Base-by-base conservation (phyloP, 1,140 invertebrate species). In the Paramacrobiotus metropolitanus region DNA sequence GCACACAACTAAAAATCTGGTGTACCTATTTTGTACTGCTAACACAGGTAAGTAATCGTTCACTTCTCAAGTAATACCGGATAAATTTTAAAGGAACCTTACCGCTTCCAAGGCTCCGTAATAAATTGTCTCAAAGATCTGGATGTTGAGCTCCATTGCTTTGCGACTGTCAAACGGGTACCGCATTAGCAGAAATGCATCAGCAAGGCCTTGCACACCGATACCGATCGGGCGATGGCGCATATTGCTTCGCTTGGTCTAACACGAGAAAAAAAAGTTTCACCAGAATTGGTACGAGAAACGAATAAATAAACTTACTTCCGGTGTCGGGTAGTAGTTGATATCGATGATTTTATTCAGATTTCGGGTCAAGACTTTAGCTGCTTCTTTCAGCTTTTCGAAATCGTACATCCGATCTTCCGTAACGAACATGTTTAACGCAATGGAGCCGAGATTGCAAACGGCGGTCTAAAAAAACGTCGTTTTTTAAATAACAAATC, bases 51-150 rank as follows among this genome's bases (percentile, higher is more conserved):
- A 40, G 34, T 40, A 9, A 40, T 40, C 34, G 34, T 40, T 40
- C n/a, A n/a, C n/a, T n/a, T n/a, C n/a, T n/a, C n/a, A n/a, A n/a
- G n/a, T n/a, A n/a, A n/a, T n/a, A 20, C 15, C 15, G 15, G 15
- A 28, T 20, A 55, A 24, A 20, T 9, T 9, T 28, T 9, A 20
- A 9, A 24, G 9, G 28, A 28, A 28, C 4, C 48, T 15, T 20
- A 55, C 48, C 0, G 90, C 85, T 74, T 97, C 91, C 64, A 98
- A 73, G 1, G 94, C 88, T n/a, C 83, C 88, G 74, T 86, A 96
- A 73, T 99, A 99, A 62, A 99, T 83, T 0, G 92, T 97, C 76
- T 99, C 94, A 75, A 98, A 98, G 63, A 99, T 95, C 70, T 95
- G 83, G 65, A 84, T 84, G 74, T 99, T 99, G 1, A 99, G 73